Percentiles rank a stretch among this genome's conserved stretches.
Evolutionary conservation across 2,113 vertebrate genomes (phyloP).

Genomic region (Irena cyanogastra): DNA sequence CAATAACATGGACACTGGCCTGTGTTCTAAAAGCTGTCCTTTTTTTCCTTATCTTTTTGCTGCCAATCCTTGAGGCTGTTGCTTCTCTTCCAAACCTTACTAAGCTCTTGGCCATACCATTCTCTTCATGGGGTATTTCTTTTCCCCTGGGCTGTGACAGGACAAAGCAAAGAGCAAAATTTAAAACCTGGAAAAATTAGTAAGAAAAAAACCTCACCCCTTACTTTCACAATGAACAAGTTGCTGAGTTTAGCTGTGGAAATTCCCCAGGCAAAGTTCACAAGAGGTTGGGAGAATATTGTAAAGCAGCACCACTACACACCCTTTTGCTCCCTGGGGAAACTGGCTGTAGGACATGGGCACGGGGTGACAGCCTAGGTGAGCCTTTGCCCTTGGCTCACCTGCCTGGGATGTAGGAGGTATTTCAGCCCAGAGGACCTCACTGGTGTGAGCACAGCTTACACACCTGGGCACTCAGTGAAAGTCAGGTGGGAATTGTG

Average conservation of each 20-base stretch:
- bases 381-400: neutral
- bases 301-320: neutral
- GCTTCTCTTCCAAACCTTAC: neutral
- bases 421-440: neutral
- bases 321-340: neutral
- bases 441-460: neutral
- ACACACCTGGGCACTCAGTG: neutral
- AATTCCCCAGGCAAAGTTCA: neutral
- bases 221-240: neutral
- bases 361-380: accelerated
- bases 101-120: neutral
- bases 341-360: neutral
- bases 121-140: neutral
- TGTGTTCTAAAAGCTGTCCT: neutral
- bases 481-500: neutral
- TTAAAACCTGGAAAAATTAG: neutral
- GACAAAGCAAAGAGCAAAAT: neutral
- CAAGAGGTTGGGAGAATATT: neutral
- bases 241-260: neutral
- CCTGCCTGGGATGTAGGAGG: neutral
- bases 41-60: neutral
- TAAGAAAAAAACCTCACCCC: neutral
- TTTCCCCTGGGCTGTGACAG: neutral
- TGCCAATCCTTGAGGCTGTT: neutral
- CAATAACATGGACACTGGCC: neutral